Evolutionary conservation across 1,140 invertebrate genomes (phyloP), one percentile per base, ranked within the genome.

Genomic region (Drosophila tropicalis): DNA sequence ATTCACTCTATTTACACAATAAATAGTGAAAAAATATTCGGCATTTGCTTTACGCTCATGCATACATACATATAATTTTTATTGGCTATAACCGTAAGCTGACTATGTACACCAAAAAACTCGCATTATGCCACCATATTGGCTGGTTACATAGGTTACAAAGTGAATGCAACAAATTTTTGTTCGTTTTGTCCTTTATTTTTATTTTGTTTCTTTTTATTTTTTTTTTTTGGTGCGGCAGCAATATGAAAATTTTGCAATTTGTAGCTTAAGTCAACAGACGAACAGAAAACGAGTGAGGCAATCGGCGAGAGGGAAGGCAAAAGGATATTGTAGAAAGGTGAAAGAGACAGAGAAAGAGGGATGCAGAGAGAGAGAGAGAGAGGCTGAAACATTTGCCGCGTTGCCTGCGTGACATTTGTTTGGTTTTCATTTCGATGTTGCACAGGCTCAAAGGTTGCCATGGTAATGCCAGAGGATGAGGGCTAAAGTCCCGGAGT

Each of bases 361-460:
- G 2, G 15, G 17, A 36, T n/a, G 54, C 17, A 13, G 15, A 10
- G 19, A 60, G 7, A 34, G 5, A 9, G 2, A 15, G 17, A 36
- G 15, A 9, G 36, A 25, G 56, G 15, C 51, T 32, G 47, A 76
- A 64, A 62, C 73, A 70, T 76, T 76, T 69, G 44, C 57, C 63
- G 65, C 44, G 60, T 62, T 79, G 83, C 62, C 57, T 64, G 63
- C 57, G 72, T 80, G 84, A 82, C 84, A 87, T 87, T 87, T 87
- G 83, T 87, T 87, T 87, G 84, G 83, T 87, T 87, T 87, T 89
- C 81, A 87, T 87, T 87, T 87, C 72, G 67, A 66, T 70, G 62
- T 56, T 44, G 68, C 60, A 61, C 60, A 61, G 72, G 56, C 44
- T 89, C 84, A 87, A 89, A 89, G 84, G 84, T 69, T 87, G 76